Base-by-base conservation (phyloP, 2,797 vertebrate species). In the Spondyliosoma cantharus region DNA sequence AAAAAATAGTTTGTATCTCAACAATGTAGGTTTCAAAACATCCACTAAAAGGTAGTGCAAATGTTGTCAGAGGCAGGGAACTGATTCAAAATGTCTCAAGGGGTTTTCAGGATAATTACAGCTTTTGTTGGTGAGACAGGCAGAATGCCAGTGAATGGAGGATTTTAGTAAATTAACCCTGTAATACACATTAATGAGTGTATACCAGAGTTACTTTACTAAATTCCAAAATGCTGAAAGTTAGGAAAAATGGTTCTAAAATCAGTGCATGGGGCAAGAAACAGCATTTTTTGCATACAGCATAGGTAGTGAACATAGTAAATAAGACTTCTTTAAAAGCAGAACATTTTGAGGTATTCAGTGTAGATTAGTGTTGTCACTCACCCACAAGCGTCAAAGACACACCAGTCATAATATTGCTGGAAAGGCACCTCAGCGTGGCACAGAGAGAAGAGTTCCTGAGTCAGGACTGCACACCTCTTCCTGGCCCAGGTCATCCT, bases 321-420 rank as follows among this genome's bases (percentile, higher is more conserved):
- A 19, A 1, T 2, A 7, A 29, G 7, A 52, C 3, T 60, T 32
- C 22, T 61, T 9, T n/a, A 43, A 53, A 29, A 42, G 8, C 32
- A 37, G 4, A 53, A 13, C 1, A 15, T 16, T 43, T 62, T 2
- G 2, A 32, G 42, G 43, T n/a, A 46, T 0, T 22, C 8, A 2
- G 3, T 5, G 2, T 59, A 22, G 8, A 75, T 58, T 6, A n/a
- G 2, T 24, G 20, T 0, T n/a, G 32, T 80, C 65, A 89, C 96
- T 94, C 91, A 98, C 97, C 97, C 96, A 4, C 97, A 98, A 74
- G 96, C 94, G 0, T 97, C 96, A 32, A 96, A 96, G 92, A 98
- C 89, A 90, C 97, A 98, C 96, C 96, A 96, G 83, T 97, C 96
- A 0, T 97, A 96, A 91, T 95, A 96, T 88, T 92, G 96, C 90